Evolutionary conservation across 1,140 invertebrate species (phyloP), one percentile per base, ranked within the genome.

Genomic region (Panagrolaimus sp.): DNA sequence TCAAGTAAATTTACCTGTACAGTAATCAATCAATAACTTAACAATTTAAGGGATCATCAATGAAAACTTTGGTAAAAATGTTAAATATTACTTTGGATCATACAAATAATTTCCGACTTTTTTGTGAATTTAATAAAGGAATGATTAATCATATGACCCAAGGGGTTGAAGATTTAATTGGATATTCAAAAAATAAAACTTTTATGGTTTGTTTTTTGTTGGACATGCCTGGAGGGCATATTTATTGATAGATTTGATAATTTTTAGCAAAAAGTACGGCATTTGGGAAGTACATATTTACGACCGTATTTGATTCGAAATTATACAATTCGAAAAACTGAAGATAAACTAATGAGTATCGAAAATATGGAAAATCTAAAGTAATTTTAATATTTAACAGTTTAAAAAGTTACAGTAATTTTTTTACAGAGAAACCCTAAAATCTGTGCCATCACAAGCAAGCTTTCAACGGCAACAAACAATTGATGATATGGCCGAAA

Each of bases 21-120:
- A 12, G 14, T n/a, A n/a, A n/a, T n/a, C n/a, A n/a, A n/a, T n/a
- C n/a, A n/a, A 9, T 7, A 46, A 21, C 72, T 15, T 43, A 63
- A 38, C 24, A 10, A 7, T 46, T 79, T 55, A 76, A 88, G 87
- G 96, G 96, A 62, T 97, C 96, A 73, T 96, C 95, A 12, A 97
- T 98, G 79, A 96, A 96, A 84, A 93, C 93, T 2, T 87, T 98
- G 47, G 96, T 98, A 0, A 91, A 91, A 84, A 90, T 93, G 78
- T 86, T 98, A 12, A 96, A 96, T 80, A 94, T 98, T 2, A 94
- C 94, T 83, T 89, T 91, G 66, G 77, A 79, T 14, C 71, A 79
- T 21, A 81, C 83, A 68, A 82, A 82, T 52, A 65, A 82, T 24
- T 78, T 81, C 67, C 68, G 74, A 26, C 63, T 82, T 21, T 81